Evolutionary conservation across 2,797 vertebrate genomes (phyloP), one percentile per base, ranked within the genome.

Genomic region (Limosa lapponica): DNA sequence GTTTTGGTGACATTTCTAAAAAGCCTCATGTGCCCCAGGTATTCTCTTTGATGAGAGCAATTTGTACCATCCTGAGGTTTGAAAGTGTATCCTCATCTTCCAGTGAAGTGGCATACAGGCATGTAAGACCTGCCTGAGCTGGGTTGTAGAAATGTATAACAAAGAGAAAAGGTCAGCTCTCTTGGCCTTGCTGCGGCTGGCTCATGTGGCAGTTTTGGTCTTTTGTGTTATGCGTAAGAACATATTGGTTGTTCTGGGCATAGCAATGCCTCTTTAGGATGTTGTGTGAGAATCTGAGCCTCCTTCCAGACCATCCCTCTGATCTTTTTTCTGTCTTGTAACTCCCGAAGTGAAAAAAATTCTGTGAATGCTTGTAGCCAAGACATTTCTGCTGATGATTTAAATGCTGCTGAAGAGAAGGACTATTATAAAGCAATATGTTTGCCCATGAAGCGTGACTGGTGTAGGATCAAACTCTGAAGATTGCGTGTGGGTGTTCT

Each of bases 361-460:
- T 59, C 61, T 44, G 30, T 62, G 54, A 70, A n/a, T 87, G 34
- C 54, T 78, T 84, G 36, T 81, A 91, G 41, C 37, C 43, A 87
- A 85, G 37, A 49, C 16, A 84, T 94, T 30, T 94, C 74, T 95
- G 71, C n/a, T 70, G 44, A 58, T 79, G 25, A 95, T 89, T 89
- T 75, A 49, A 44, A 77, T 62, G 55, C 67, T 85, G 58, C 73
- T 93, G 86, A 93, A 73, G 62, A 93, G 70, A 87, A 86, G 39
- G 43, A 78, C 73, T 95, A 79, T 95, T 93, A 87, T 54, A 93
- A 78, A 95, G 69, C 80, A 86, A 43, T 79, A 82, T 39, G 46
- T 44, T 13, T 86, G 59, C 12, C 49, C 72, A 30, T 83, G 34
- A 54, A 91, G 92, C 7, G 3, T 91, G 94, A 96, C 89, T 87